phyloP scores from a whole-genome alignment of 2,113 vertebrate species.

The Peromyscus leucopus region DNA sequence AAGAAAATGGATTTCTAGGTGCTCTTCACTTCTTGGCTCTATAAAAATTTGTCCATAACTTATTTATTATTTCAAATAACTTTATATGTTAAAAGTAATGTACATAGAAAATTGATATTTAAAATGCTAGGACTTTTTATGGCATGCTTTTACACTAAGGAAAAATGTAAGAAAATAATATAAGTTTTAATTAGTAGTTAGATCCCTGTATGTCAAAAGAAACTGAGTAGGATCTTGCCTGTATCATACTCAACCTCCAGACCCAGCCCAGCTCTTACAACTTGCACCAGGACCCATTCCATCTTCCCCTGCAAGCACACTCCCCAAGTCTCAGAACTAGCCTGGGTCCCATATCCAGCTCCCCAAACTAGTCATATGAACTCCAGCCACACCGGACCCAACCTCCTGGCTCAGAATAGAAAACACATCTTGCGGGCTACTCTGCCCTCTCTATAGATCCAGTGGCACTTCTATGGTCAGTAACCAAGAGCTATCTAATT shows the following conservation, averaged over 20 bases:
- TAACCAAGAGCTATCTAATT: not conserved
- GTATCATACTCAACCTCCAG: not conserved
- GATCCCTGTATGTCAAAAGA: not conserved
- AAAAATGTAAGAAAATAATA: not conserved
- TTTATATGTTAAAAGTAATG: not conserved
- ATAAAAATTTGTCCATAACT: not conserved
- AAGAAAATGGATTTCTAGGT: not conserved
- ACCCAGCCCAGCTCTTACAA: not conserved
- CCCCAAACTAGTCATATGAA: too few relatives aligned
- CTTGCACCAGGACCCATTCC: not conserved
- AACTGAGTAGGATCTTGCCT: not conserved
- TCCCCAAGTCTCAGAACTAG: not conserved
- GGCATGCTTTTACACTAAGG: not conserved
- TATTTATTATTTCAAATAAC: constrained; percentile 69
- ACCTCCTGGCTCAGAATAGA: not conserved
- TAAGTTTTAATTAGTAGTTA: not conserved
- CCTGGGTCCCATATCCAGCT: not conserved
- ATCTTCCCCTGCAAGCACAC: not conserved
- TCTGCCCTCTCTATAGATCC: not conserved
- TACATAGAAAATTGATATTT: not conserved
- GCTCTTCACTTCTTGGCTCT: constrained; percentile 31
- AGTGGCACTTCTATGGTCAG: too few relatives aligned
- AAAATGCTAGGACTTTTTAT: not conserved
- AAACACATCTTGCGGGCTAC: not conserved
- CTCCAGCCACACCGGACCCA: not conserved